These are phyloP conservation scores for Nomada lathburiana DNA, from an alignment of 2,888 invertebrate species.

Conservation along the genomic window DNA sequence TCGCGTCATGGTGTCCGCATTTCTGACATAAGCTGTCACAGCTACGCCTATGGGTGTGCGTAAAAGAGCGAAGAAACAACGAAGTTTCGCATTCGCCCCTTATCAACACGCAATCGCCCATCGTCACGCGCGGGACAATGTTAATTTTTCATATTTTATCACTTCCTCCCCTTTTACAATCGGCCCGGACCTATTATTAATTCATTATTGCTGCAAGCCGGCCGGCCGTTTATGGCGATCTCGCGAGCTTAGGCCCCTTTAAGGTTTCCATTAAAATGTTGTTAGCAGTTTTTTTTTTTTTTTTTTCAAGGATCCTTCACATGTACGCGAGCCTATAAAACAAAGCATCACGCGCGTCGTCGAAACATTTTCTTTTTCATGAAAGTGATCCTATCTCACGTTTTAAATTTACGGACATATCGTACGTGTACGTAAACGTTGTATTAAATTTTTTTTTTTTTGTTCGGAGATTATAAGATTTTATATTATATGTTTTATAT, in stretches of 20 bases:
- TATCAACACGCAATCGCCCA: slow-evolving; percentile 65
- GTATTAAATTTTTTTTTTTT: too few relatives aligned
- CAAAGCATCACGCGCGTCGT: background rate
- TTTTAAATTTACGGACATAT: too few relatives aligned
- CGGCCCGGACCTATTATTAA: slow-evolving; percentile 54
- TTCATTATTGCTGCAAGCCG: slow-evolving; percentile 53
- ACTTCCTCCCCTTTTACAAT: slow-evolving; percentile 45
- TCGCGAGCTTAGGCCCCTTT: slow-evolving; percentile 27
- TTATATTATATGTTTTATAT: too few relatives aligned
- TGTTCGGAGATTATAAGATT: too few relatives aligned
- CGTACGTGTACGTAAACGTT: too few relatives aligned
- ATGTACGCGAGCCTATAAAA: background rate
- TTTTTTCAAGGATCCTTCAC: background rate
- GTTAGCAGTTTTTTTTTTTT: slow-evolving; percentile 8
- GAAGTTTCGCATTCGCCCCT: slow-evolving; percentile 46
- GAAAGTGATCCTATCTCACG: background rate
- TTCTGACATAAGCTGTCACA: slow-evolving; percentile 47
- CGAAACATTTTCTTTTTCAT: background rate
- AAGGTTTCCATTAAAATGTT: slow-evolving; percentile 27
- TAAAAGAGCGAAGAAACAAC: slow-evolving; percentile 54
- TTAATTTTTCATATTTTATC: slow-evolving; percentile 67
- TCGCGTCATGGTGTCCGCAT: slow-evolving; percentile 55
- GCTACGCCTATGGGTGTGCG: slow-evolving; percentile 38
- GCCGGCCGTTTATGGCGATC: slow-evolving; percentile 29
- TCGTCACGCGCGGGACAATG: slow-evolving; percentile 63